These are phyloP conservation scores for Pionites leucogaster DNA, from an alignment of 2,113 vertebrate genomes.

Conservation along the genomic window DNA sequence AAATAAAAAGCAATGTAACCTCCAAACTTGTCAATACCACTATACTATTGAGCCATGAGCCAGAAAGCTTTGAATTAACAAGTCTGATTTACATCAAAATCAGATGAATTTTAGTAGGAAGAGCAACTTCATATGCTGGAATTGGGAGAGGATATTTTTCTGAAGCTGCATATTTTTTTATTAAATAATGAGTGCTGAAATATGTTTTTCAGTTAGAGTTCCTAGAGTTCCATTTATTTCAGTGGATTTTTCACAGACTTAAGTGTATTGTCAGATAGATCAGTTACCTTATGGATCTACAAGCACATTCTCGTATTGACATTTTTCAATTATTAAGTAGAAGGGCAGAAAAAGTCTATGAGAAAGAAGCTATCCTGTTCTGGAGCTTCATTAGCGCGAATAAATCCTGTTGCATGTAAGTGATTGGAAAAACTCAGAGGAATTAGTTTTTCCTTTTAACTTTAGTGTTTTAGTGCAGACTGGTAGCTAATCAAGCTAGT, in stretches of 20 bases:
- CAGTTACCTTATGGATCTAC: neutral
- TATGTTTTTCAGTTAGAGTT: neutral
- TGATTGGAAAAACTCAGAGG: slow-evolving; percentile 52
- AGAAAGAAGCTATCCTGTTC: slow-evolving; percentile 1
- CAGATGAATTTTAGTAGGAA: neutral
- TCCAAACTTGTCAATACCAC: neutral
- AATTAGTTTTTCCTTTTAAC: slow-evolving; percentile 72
- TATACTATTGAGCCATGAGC: neutral
- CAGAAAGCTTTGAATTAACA: neutral
- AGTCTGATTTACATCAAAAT: neutral
- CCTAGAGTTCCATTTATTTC: neutral
- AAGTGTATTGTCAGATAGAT: neutral
- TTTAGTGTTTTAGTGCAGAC: slow-evolving; percentile 58
- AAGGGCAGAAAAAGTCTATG: neutral
- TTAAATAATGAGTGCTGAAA: neutral
- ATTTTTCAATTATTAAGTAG: neutral
- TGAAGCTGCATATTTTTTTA: neutral
- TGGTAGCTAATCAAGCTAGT: slow-evolving; percentile 71
- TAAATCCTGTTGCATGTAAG: slow-evolving; percentile 66
- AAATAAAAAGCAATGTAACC: neutral
- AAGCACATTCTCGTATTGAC: neutral
- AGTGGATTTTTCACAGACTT: neutral
- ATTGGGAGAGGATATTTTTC: neutral
- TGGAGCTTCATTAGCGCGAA: slow-evolving; percentile 47
- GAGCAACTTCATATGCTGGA: neutral